Evolutionary conservation across 2,797 vertebrate genomes (phyloP), one percentile per base, ranked within the genome.

Genomic region (Picus viridis): DNA sequence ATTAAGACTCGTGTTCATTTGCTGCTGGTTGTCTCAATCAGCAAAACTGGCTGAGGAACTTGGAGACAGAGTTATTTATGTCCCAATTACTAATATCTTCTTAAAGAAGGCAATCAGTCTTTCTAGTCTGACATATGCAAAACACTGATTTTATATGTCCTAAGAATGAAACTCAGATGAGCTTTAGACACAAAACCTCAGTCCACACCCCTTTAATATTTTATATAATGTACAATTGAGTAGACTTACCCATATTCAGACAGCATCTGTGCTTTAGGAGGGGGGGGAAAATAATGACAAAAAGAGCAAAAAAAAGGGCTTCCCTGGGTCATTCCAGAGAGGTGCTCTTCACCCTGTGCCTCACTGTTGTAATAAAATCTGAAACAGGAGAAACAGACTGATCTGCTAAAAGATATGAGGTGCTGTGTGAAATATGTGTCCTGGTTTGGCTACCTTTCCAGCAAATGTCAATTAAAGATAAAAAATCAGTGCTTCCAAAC

Each of bases 381-480:
- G 7, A 71, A 78, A 63, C 14, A 76, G 19, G 81, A 75, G 10
- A 84, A 86, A 76, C 6, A 45, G 76, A 88, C 51, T 63, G 71
- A 93, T 91, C 29, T 82, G 30, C 61, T 94, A 62, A 92, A 90
- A 94, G 39, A 70, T 53, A 83, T 7, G 22, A 69, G 3, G 17
- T 72, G n/a, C 39, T 16, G 15, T 87, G 14, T 72, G 85, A 95
- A 91, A 88, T 85, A 84, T 13, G 8, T 65, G 8, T 61, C 92
- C n/a, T 84, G 30, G 29, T 95, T 94, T 92, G 64, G 13, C 8
- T 51, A 18, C n/a, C 16, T 89, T 94, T 93, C 32, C 61, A 89
- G 69, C 10, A 86, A 96, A 90, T 76, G 82, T 54, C 86, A 95
- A 89, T 88, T 95, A 94, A 93, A 93, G 16, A 77, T 81, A 92